phyloP scores from a whole-genome alignment of 1,140 invertebrate genomes.

The Artemia franciscana region DNA sequence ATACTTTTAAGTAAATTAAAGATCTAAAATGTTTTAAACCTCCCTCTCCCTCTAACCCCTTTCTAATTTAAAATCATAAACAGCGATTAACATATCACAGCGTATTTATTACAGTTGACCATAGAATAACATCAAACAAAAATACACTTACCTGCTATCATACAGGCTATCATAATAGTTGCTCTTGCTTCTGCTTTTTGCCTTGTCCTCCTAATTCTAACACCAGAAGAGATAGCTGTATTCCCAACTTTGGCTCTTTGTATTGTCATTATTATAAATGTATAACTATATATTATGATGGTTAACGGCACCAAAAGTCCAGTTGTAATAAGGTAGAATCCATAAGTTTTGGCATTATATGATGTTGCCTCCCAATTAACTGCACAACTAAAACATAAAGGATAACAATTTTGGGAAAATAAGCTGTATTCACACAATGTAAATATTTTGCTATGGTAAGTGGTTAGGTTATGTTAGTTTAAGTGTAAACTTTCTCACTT shows the following conservation, averaged over 20 bases:
- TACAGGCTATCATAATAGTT: not conserved
- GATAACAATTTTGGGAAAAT: no score
- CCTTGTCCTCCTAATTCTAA: not conserved
- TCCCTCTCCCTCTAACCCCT: no score
- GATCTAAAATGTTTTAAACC: no score
- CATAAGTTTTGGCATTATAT: conserved; percentile 32
- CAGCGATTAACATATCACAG: no score
- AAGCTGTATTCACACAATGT: no score
- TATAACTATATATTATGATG: conserved; percentile 39
- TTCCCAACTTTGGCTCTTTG: conserved; percentile 27
- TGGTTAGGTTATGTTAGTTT: no score
- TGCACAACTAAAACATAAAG: conserved; percentile 43
- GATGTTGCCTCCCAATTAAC: conserved; percentile 45
- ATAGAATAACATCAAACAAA: no score
- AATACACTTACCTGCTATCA: not conserved
- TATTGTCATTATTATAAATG: conserved; percentile 35
- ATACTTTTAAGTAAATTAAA: no score
- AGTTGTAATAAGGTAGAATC: conserved; percentile 36
- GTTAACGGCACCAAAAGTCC: conserved; percentile 36
- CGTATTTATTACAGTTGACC: no score
- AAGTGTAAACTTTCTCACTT: no score
- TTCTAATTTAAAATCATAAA: no score
- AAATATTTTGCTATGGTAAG: no score
- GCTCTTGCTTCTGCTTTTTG: not conserved
- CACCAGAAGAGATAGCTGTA: not conserved